phyloP scores from a whole-genome alignment of 1,140 invertebrate genomes.

The Drosophila kanapiae region DNA sequence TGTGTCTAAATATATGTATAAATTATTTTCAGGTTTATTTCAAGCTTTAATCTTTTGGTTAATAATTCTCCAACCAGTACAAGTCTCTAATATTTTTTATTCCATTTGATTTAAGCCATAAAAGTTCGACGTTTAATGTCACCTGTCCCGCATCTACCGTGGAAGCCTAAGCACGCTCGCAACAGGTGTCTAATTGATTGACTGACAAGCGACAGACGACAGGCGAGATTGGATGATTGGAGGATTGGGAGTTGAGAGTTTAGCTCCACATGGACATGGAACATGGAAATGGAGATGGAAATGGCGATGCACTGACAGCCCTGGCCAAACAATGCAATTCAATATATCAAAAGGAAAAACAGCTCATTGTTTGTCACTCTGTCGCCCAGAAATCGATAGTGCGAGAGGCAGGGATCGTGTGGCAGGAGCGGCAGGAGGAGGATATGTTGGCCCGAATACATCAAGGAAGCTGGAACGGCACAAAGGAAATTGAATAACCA shows the following conservation, averaged over 20 bases:
- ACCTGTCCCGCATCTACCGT: constrained; percentile 24
- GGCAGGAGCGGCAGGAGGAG: constrained; percentile 19
- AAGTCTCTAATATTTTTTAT: not conserved
- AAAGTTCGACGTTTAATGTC: constrained; percentile 24
- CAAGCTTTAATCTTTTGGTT: not conserved
- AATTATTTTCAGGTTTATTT: not conserved
- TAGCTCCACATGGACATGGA: constrained; percentile 13
- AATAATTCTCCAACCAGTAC: not conserved
- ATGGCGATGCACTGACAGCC: constrained; percentile 36
- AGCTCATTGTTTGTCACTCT: constrained; percentile 73
- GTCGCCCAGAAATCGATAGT: constrained; percentile 44
- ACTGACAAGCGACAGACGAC: constrained; percentile 61
- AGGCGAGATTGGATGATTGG: constrained; percentile 45
- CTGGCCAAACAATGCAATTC: constrained; percentile 58
- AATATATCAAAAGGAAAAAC: constrained; percentile 55
- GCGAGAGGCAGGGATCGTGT: constrained; percentile 19
- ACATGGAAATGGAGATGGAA: constrained; percentile 16
- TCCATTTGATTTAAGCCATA: constrained; percentile 1
- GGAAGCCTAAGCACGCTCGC: constrained; percentile 44
- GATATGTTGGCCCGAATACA: constrained; percentile 55
- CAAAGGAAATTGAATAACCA: constrained; percentile 72
- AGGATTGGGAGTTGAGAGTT: constrained; percentile 28
- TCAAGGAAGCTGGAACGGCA: constrained; percentile 46
- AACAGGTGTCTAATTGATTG: constrained; percentile 75
- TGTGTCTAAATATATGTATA: not conserved